Evolutionary conservation across 2,797 vertebrate species (phyloP).

Genomic region (Enteromius trimaculatus): DNA sequence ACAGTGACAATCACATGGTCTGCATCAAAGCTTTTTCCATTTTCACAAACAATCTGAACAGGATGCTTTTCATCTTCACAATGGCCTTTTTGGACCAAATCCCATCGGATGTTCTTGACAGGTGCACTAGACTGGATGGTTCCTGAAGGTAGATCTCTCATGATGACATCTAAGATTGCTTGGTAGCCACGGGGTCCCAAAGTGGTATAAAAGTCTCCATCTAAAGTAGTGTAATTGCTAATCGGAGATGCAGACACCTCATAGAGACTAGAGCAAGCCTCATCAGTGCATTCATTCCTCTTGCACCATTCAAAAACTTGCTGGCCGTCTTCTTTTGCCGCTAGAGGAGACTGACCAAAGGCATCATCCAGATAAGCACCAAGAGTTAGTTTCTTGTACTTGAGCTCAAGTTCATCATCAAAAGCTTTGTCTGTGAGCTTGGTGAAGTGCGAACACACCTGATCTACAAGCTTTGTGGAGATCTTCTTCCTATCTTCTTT

Average conservation of each 20-base stretch:
- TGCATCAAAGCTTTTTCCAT: slow-evolving; percentile 64
- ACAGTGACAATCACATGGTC: slow-evolving; percentile 70
- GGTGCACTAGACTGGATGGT: slow-evolving; percentile 57
- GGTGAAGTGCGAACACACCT: slow-evolving; percentile 64
- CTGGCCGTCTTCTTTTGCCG: slow-evolving; percentile 30
- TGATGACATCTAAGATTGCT: slow-evolving; percentile 62
- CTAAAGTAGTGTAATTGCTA: slow-evolving; percentile 64
- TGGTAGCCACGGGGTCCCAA: slow-evolving; percentile 68
- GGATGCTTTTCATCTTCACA: slow-evolving; percentile 22
- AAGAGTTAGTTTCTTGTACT: slow-evolving; percentile 57
- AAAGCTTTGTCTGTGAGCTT: slow-evolving; percentile 65
- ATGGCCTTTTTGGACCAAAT: background rate
- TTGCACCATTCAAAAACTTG: slow-evolving; percentile 72
- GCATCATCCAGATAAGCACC: slow-evolving; percentile 67
- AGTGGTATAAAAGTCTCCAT: slow-evolving; percentile 69
- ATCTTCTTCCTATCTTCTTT: slow-evolving; percentile 62
- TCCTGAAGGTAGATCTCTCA: slow-evolving; percentile 59
- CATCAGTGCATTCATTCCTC: slow-evolving; percentile 69
- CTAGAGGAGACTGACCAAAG: slow-evolving; percentile 58
- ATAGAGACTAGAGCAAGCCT: slow-evolving; percentile 70
- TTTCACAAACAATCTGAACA: slow-evolving; percentile 65
- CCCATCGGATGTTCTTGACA: slow-evolving; percentile 65
- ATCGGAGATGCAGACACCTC: slow-evolving; percentile 67
- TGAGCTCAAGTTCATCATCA: slow-evolving; percentile 56
- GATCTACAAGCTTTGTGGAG: slow-evolving; percentile 53